Percentiles rank a stretch among this genome's conserved stretches.
These are phyloP conservation scores for Eupeodes luniger DNA, from an alignment of 2,888 invertebrate species.

Conservation along the genomic window DNA sequence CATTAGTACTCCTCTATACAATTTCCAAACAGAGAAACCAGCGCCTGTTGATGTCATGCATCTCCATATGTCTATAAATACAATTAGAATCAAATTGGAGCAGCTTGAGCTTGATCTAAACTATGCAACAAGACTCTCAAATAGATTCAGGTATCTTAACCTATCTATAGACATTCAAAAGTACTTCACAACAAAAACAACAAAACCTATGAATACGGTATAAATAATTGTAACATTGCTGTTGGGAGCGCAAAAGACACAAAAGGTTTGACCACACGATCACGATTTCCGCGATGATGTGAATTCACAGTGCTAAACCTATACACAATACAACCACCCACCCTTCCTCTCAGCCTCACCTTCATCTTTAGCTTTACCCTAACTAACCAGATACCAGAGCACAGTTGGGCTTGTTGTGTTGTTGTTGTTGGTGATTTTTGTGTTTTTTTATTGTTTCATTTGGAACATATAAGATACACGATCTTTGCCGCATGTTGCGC, in stretches of 20 bases:
- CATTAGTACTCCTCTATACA: neutral
- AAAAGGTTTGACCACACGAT: slow-evolving; percentile 76
- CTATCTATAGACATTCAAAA: neutral
- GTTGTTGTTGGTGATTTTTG: slow-evolving; percentile 8
- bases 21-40: neutral
- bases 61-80: slow-evolving; percentile 68
- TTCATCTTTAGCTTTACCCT: too few species aligned
- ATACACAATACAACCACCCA: neutral
- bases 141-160: slow-evolving; percentile 8
- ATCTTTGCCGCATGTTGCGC: slow-evolving; percentile 70
- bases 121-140: slow-evolving; percentile 51
- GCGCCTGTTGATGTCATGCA: slow-evolving; percentile 46
- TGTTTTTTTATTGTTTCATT: slow-evolving; percentile 33
- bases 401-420: slow-evolving; percentile 15
- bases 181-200: slow-evolving; percentile 21
- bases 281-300: slow-evolving; percentile 76
- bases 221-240: slow-evolving; percentile 75
- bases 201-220: slow-evolving; percentile 73
- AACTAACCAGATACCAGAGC: neutral
- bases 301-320: slow-evolving; percentile 56
- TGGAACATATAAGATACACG: slow-evolving; percentile 69
- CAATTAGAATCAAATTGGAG: slow-evolving; percentile 74
- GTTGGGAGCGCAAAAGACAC: slow-evolving; percentile 75
- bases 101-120: slow-evolving; percentile 45
- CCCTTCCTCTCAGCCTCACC: neutral